A percentile compares a stretch with the other conserved stretches of the same genome.
These are phyloP conservation scores for Tachysurus fulvidraco DNA, from an alignment of 2,113 vertebrate species.

Conservation along the genomic window DNA sequence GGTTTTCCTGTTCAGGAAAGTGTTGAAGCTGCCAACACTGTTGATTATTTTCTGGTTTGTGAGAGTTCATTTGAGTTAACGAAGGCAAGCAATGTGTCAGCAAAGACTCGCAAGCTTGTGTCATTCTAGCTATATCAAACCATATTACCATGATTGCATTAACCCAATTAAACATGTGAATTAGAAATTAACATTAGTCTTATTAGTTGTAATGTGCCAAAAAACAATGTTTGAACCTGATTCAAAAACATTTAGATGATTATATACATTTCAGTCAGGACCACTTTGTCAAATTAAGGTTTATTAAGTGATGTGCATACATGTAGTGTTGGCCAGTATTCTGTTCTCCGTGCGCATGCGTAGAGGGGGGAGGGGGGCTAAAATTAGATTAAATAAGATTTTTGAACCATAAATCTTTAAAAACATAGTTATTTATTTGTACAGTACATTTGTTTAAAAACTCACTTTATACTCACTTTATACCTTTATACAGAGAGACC, in stretches of 20 bases:
- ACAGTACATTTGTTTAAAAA: not conserved
- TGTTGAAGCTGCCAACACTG: constrained; percentile 33
- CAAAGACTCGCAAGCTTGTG: not conserved
- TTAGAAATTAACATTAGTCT: not conserved
- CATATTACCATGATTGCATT: not conserved
- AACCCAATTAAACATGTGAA: not conserved
- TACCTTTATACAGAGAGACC: not conserved
- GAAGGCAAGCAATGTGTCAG: not conserved
- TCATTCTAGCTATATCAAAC: not conserved
- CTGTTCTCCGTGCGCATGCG: too few species aligned
- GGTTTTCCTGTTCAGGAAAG: constrained; percentile 31
- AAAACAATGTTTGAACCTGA: not conserved
- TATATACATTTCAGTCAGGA: too few species aligned
- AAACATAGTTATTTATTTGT: not conserved
- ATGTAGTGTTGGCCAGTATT: too few species aligned
- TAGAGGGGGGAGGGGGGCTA: too few species aligned
- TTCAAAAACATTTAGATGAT: too few species aligned
- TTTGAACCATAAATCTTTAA: not conserved
- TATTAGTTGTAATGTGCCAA: too few species aligned
- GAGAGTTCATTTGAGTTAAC: constrained; percentile 81
- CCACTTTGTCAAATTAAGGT: too few species aligned
- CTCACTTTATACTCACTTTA: not conserved
- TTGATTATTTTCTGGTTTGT: constrained; percentile 54
- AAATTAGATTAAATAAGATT: too few species aligned
- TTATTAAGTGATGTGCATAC: too few species aligned